These are phyloP conservation scores for Calephelis perditalis DNA, from an alignment of 2,888 invertebrate genomes.

Conservation along the genomic window DNA sequence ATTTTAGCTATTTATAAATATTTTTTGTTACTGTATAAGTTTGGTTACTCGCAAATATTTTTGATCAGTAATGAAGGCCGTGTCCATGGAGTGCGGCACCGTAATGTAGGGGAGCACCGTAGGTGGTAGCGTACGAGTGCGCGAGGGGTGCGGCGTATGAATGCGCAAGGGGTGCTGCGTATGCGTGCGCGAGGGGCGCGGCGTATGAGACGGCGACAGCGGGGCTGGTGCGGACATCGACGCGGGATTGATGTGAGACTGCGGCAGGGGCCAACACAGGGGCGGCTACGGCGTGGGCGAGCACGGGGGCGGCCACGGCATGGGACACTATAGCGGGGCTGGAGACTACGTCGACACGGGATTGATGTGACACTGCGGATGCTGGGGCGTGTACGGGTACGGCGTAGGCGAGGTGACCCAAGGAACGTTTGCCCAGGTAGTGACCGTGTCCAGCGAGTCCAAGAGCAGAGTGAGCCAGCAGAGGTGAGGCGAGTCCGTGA, in stretches of 20 bases:
- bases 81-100: too few relatives aligned
- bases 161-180: constrained; percentile 26
- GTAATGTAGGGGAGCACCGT: neutral
- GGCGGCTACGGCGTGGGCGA: constrained; percentile 31
- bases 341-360: constrained; percentile 46
- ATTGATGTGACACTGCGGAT: constrained; percentile 57
- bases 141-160: constrained; percentile 15
- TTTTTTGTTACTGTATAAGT: constrained; percentile 1
- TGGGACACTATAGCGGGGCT: constrained; percentile 30
- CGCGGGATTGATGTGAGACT: constrained; percentile 69
- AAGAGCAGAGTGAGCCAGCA: constrained; percentile 31
- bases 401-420: constrained; percentile 30
- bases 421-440: constrained; percentile 47
- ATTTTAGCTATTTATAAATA: constrained; percentile 8
- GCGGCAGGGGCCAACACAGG: constrained; percentile 46
- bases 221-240: constrained; percentile 48
- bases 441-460: constrained; percentile 39
- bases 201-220: constrained; percentile 40
- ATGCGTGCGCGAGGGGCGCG: constrained; percentile 27
- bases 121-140: constrained; percentile 9
- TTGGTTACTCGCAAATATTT: neutral
- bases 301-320: constrained; percentile 25
- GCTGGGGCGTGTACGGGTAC: constrained; percentile 55
- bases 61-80: neutral
- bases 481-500: constrained; percentile 22